phyloP scores from a whole-genome alignment of 2,113 vertebrate genomes.

The Oncorhynchus nerka region DNA sequence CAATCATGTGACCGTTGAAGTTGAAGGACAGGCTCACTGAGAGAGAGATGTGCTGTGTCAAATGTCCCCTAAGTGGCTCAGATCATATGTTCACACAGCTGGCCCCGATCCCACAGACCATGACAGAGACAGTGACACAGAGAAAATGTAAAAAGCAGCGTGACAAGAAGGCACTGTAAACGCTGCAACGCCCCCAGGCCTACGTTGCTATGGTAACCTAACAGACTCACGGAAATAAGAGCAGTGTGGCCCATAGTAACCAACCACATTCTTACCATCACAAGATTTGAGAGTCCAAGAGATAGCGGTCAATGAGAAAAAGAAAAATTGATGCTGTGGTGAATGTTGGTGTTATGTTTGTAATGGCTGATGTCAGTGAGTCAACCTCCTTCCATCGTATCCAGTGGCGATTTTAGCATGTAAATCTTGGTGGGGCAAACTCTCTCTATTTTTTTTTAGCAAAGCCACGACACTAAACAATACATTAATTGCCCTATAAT shows the following conservation, averaged over 20 bases:
- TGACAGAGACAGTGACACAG: not conserved
- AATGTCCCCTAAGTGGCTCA: not conserved
- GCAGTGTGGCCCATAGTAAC: not conserved
- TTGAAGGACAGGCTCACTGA: not conserved
- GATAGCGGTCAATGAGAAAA: too few relatives aligned
- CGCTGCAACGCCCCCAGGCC: not conserved
- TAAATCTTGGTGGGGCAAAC: too few relatives aligned
- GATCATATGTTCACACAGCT: not conserved
- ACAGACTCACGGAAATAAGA: too few relatives aligned
- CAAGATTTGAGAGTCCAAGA: too few relatives aligned
- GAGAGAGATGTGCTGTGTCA: not conserved
- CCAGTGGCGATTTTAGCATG: too few relatives aligned
- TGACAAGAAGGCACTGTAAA: not conserved
- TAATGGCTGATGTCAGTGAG: too few relatives aligned
- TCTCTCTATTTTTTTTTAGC: too few relatives aligned
- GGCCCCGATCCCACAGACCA: not conserved
- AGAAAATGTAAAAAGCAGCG: not conserved
- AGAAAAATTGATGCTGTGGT: too few relatives aligned
- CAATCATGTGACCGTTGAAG: not conserved
- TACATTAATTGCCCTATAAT: too few relatives aligned
- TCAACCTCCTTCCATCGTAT: too few relatives aligned
- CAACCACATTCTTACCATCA: not conserved
- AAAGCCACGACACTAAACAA: too few relatives aligned
- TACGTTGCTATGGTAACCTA: not conserved
- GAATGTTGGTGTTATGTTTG: too few relatives aligned